Percentiles rank a stretch among this genome's conserved stretches.
Evolutionary conservation across 53 echinoderm and acorn worm species (phyloP).

Genomic region (Paracentrotus lividus): DNA sequence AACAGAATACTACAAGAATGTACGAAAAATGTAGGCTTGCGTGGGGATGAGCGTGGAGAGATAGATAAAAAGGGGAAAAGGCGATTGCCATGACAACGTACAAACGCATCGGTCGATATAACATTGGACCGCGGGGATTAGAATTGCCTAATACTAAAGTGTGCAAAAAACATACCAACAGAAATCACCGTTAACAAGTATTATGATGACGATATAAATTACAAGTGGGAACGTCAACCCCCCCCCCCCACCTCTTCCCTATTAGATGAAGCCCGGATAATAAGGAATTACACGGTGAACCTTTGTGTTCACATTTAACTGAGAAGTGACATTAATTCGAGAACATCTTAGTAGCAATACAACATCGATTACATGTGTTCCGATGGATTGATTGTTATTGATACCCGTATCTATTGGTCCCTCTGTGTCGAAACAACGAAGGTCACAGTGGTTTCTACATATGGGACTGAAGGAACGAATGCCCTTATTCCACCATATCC

Average conservation of each 20-base stretch:
- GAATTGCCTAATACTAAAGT: no score
- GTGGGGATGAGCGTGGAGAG: neutral
- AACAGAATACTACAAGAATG: neutral
- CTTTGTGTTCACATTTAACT: no score
- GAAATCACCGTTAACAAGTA: neutral
- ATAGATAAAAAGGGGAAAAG: neutral
- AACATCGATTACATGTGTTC: constrained; percentile 10
- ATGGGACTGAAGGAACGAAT: constrained; percentile 52
- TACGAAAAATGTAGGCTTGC: neutral
- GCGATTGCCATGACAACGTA: neutral
- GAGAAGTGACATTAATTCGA: constrained; percentile 33
- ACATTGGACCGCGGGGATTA: neutral
- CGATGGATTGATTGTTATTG: neutral
- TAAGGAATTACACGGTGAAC: no score
- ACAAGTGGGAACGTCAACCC: no score
- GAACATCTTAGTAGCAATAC: neutral
- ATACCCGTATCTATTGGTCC: neutral
- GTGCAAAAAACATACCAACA: neutral
- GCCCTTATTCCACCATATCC: constrained; percentile 12
- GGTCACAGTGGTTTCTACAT: constrained; percentile 62
- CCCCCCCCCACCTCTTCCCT: no score
- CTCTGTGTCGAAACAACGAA: constrained; percentile 43
- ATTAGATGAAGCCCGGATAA: no score
- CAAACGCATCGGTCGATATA: neutral
- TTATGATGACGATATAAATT: no score